phyloP scores from a whole-genome alignment of 2,797 vertebrate species.

The Acanthopagrus latus region DNA sequence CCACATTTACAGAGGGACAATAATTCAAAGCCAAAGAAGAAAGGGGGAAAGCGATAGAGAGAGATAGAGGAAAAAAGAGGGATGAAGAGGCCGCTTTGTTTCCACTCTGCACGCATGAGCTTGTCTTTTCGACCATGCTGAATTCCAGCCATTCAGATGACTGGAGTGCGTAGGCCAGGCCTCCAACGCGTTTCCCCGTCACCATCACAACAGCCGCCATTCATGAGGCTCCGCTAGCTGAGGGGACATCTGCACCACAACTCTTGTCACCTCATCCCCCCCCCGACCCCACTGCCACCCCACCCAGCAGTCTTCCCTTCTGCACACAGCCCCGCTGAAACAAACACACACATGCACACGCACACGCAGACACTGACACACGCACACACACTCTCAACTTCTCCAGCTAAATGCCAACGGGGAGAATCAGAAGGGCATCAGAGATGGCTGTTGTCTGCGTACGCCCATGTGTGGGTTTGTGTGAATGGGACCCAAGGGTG shows the following conservation, averaged over 20 bases:
- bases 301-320: slow-evolving; percentile 18
- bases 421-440: slow-evolving; percentile 81
- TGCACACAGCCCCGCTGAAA: slow-evolving; percentile 51
- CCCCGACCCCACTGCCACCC: slow-evolving; percentile 1
- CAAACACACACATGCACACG: slow-evolving; percentile 49
- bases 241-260: slow-evolving; percentile 88
- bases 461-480: slow-evolving; percentile 81
- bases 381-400: slow-evolving; percentile 53
- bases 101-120: slow-evolving; percentile 83
- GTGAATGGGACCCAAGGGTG: slow-evolving; percentile 77
- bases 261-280: slow-evolving; percentile 76
- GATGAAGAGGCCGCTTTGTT: slow-evolving; percentile 92
- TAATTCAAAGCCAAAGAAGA: slow-evolving; percentile 56
- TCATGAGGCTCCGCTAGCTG: slow-evolving; percentile 88
- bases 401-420: slow-evolving; percentile 78
- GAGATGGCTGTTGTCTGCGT: slow-evolving; percentile 79
- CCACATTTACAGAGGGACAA: slow-evolving; percentile 49
- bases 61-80: slow-evolving; percentile 30
- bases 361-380: slow-evolving; percentile 26
- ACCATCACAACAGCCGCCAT: slow-evolving; percentile 92
- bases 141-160: slow-evolving; percentile 92
- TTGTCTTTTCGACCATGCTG: slow-evolving; percentile 88
- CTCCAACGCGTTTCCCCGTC: slow-evolving; percentile 91
- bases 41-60: slow-evolving; percentile 46
- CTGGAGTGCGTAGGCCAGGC: slow-evolving; percentile 91